phyloP scores from a whole-genome alignment of 2,888 invertebrate genomes.

The Eristalinus sepulchralis region DNA sequence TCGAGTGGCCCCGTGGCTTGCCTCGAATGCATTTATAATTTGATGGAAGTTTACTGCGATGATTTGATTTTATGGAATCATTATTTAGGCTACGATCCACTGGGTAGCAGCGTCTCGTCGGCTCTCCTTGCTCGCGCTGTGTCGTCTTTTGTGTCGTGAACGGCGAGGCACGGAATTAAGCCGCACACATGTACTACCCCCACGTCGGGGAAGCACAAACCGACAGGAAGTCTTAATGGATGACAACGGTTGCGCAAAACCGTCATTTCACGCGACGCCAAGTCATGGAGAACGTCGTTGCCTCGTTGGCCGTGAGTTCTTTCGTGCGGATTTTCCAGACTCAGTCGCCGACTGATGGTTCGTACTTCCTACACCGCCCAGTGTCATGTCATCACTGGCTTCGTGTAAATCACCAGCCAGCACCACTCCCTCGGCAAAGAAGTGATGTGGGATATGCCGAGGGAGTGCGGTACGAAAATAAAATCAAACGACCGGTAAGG shows the following conservation, averaged over 20 bases:
- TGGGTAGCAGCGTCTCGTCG: constrained; percentile 38
- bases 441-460: background rate
- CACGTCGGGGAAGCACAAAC: background rate
- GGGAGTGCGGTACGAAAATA: background rate
- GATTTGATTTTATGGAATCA: constrained; percentile 69
- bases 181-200: background rate
- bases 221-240: constrained; percentile 67
- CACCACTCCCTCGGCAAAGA: constrained; percentile 42
- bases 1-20: constrained; percentile 7
- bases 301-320: background rate
- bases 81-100: constrained; percentile 66
- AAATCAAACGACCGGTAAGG: constrained; percentile 37
- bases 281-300: constrained; percentile 44
- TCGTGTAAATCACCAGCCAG: constrained; percentile 47
- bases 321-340: constrained; percentile 48
- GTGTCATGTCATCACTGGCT: constrained; percentile 33
- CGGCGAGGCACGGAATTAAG: background rate
- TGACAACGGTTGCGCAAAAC: constrained; percentile 59
- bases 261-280: constrained; percentile 64
- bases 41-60: constrained; percentile 66
- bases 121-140: background rate
- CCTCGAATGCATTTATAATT: constrained; percentile 67
- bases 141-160: background rate
- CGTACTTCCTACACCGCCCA: constrained; percentile 47
- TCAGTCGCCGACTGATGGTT: background rate